Evolutionary conservation across 37 sponge, comb jelly and placozoan species (phyloP), one percentile per base, ranked within the genome.

Genomic region (Oopsacas minuta): DNA sequence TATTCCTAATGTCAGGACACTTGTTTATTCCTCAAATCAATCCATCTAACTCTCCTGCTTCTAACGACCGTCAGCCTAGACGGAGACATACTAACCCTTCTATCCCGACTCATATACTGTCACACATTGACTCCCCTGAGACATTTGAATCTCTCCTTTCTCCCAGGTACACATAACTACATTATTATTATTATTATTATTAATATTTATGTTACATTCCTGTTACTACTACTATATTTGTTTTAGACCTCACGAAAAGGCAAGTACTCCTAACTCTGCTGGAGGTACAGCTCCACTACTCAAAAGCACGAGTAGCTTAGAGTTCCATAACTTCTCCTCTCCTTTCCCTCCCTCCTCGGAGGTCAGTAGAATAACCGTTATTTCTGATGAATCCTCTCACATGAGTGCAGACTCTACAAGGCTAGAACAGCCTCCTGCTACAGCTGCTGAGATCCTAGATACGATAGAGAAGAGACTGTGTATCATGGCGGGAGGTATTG

Each of bases 401-500:
- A 25, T n/a, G 32, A 61, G 75, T 12, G 75, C 30, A 5, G 75
- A 61, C 7, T 61, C 75, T 5, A 34, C 30, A 25, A 5, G 20
- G 7, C 20, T 61, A 34, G 75, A n/a, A 12, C 75, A 61, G 75
- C 75, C 75, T 3, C 89, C 86, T 82, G 69, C 86, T 0, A 83
- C 86, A 23, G 89, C 89, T 34, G 86, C 86, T 37, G 89, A 89
- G 82, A 89, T 89, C 37, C 75, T 86, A 8, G 86, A 86, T 25
- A 46, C 86, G 20, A 86, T 89, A 10, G 38, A 69, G 38, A 36
- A 83, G 52, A 20, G 83, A 81, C 39, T 86, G 38, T 83, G 51
- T 36, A 37, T 89, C 35, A 52, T 89, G 7, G 75, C 89, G 85
- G 88, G 92, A 0, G 92, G 92, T n/a, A 36, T 87, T n/a, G 92